These are phyloP conservation scores for Emydocephalus ijimae DNA, from an alignment of 2,113 vertebrate genomes.

Conservation along the genomic window DNA sequence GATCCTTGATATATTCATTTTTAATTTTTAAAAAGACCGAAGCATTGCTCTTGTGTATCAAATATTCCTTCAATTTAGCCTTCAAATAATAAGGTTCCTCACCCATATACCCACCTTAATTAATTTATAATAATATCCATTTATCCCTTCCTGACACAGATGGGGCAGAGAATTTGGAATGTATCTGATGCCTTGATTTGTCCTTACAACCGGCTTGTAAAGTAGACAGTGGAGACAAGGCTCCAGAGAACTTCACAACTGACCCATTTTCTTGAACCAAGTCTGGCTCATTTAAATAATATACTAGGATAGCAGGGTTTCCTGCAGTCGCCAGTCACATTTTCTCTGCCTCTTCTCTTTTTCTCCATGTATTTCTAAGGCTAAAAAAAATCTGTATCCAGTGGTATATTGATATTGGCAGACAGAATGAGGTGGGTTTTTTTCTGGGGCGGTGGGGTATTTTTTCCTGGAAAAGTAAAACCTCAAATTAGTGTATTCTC, in stretches of 20 bases:
- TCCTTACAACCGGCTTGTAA: not conserved
- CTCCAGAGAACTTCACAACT: not conserved
- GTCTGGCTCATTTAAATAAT: not conserved
- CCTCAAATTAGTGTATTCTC: not conserved
- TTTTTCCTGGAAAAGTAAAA: not conserved
- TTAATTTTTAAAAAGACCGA: conserved; percentile 35
- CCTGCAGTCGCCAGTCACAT: not conserved
- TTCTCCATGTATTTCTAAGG: not conserved
- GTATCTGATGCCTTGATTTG: not conserved
- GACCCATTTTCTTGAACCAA: not conserved
- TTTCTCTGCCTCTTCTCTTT: not conserved
- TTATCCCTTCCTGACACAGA: not conserved
- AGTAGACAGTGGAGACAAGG: not conserved
- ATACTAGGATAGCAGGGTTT: not conserved
- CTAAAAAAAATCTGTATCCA: not conserved
- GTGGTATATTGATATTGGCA: not conserved
- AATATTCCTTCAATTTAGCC: not conserved
- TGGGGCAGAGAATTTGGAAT: not conserved
- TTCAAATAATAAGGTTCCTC: not conserved
- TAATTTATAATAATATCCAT: not conserved
- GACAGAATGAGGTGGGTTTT: not conserved
- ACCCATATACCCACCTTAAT: not conserved
- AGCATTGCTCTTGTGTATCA: not conserved
- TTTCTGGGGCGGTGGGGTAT: not conserved
- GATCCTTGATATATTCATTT: not conserved